Conservation (phyloP, 2,888 invertebrate genomes). For the Hetaerina titia region DNA sequence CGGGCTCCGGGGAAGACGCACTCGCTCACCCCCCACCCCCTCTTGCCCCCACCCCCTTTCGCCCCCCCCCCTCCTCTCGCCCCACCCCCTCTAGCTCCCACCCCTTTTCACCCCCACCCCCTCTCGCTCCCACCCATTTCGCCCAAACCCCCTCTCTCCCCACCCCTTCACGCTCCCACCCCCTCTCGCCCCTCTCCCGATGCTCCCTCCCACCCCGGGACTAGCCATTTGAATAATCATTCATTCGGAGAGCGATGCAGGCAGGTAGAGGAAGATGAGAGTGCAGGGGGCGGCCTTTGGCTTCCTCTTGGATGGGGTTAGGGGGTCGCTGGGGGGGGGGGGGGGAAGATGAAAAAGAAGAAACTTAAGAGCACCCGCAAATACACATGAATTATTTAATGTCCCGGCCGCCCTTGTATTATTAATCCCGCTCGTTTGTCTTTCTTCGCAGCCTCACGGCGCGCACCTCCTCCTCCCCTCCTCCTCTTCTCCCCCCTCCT, state of each 20-base stretch:
- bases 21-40: not conserved
- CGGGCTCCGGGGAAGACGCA: not conserved
- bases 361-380: constrained; percentile 43
- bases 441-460: constrained; percentile 3
- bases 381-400: constrained; percentile 49
- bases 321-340: not conserved
- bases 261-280: not conserved
- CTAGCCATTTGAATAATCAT: constrained; percentile 2
- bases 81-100: not conserved
- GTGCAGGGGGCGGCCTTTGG: no score
- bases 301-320: not conserved
- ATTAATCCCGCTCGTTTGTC: constrained; percentile 49
- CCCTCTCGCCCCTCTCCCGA: no score
- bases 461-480: not conserved
- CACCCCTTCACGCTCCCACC: not conserved
- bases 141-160: no score
- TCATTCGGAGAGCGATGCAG: not conserved
- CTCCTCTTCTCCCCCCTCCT: not conserved
- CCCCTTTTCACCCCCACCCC: not conserved
- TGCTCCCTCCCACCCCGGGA: not conserved
- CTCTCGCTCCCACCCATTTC: not conserved
- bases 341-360: not conserved
- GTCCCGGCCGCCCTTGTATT: not conserved
- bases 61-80: not conserved
- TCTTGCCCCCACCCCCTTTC: not conserved